Evolutionary conservation across 1,140 invertebrate genomes (phyloP).

Genomic region (Olivierus martensii): DNA sequence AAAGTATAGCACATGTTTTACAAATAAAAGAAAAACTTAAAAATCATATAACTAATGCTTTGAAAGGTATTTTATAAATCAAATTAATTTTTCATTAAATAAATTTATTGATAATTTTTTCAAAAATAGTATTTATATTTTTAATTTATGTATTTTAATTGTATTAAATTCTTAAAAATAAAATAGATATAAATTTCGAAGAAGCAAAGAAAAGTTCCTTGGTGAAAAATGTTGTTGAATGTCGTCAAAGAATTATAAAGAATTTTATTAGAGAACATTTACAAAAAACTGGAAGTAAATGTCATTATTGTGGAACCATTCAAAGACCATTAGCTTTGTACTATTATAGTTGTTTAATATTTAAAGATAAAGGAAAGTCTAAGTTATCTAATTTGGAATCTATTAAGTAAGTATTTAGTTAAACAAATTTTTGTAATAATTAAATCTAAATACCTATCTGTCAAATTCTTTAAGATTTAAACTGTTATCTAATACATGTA

Average conservation of each 20-base stretch:
- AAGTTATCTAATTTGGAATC: no score
- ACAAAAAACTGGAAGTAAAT: constrained; percentile 18
- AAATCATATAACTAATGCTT: background rate
- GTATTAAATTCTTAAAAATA: background rate
- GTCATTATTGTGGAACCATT: constrained; percentile 24
- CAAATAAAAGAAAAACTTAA: constrained; percentile 1
- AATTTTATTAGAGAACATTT: constrained; percentile 21
- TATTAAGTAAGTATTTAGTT: no score
- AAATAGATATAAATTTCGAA: background rate
- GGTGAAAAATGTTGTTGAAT: constrained; percentile 22
- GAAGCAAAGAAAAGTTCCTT: background rate
- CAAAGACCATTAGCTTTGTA: constrained; percentile 9
- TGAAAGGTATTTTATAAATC: constrained; percentile 6
- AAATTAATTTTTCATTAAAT: background rate
- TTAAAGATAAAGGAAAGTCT: no score
- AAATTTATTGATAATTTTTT: no score
- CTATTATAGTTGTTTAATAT: background rate
- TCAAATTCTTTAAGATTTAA: no score
- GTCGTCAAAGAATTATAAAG: constrained; percentile 19
- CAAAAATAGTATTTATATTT: no score
- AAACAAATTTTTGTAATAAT: no score
- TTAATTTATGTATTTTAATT: no score
- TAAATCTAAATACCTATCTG: no score
- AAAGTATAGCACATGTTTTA: background rate
- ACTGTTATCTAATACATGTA: no score